Percentiles rank a stretch among this genome's conserved stretches.
Evolutionary conservation across 2,113 vertebrate species (phyloP).

Genomic region (Xenus cinereus): DNA sequence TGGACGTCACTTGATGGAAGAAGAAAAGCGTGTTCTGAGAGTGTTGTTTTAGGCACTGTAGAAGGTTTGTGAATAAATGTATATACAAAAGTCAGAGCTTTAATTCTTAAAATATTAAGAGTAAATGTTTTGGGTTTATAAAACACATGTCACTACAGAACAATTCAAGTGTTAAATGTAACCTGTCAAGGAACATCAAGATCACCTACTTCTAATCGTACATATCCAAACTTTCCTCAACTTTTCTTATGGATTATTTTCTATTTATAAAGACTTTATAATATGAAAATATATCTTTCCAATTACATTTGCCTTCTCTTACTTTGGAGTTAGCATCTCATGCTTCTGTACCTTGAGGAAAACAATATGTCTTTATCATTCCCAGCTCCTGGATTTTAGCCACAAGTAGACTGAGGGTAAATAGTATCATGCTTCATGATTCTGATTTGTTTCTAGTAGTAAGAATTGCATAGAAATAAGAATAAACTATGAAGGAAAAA

Average conservation of each 20-base stretch:
- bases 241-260: background rate
- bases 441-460: background rate
- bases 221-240: background rate
- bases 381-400: background rate
- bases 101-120: background rate
- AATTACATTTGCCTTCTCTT: background rate
- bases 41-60: background rate
- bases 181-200: background rate
- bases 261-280: background rate
- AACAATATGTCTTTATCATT: background rate
- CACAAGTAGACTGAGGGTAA: background rate
- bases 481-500: background rate
- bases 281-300: background rate
- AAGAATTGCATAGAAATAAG: background rate
- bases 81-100: background rate
- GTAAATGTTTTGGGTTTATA: background rate
- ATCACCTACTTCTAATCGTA: background rate
- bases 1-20: background rate
- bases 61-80: constrained; percentile 15
- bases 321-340: background rate
- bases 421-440: background rate
- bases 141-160: background rate
- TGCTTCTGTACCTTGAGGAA: background rate
- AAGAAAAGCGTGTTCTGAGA: background rate
- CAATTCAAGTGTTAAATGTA: background rate